These are phyloP conservation scores for Magallana ariakensis DNA, from an alignment of 1,140 invertebrate species.

Conservation along the genomic window DNA sequence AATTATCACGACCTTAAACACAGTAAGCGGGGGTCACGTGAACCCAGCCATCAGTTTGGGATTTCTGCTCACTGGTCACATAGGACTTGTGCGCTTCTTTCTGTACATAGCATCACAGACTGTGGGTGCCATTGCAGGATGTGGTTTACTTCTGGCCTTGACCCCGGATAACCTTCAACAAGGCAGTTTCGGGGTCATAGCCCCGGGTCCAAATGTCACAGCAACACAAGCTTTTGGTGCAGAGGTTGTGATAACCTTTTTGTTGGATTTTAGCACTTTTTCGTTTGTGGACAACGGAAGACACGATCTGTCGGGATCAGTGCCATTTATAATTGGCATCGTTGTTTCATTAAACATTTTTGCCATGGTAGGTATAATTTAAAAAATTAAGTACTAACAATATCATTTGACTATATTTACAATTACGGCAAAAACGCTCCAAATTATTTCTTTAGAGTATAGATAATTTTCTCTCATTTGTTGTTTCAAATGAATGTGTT, in stretches of 20 bases:
- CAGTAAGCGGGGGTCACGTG: constrained; percentile 76
- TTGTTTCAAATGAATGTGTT: too few species aligned
- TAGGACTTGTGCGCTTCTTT: constrained; percentile 86
- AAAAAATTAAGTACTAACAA: too few species aligned
- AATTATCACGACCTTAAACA: constrained; percentile 65
- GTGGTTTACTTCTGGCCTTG: constrained; percentile 64
- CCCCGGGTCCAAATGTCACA: constrained; percentile 63
- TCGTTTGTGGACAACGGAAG: constrained; percentile 89
- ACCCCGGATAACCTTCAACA: constrained; percentile 55
- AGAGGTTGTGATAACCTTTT: constrained; percentile 92
- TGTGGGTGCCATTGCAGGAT: constrained; percentile 68
- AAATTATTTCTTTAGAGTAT: too few species aligned
- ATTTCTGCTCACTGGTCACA: constrained; percentile 85
- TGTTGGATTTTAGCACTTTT: constrained; percentile 92
- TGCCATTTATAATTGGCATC: constrained; percentile 91
- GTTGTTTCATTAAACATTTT: constrained; percentile 69
- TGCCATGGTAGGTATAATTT: constrained; percentile 63
- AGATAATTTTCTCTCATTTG: too few species aligned
- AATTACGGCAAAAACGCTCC: too few species aligned
- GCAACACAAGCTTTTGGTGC: constrained; percentile 87
- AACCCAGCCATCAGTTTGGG: constrained; percentile 77
- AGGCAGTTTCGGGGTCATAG: constrained; percentile 63
- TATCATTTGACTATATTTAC: too few species aligned
- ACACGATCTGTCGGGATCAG: constrained; percentile 90
- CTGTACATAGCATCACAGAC: constrained; percentile 79